phyloP scores from a whole-genome alignment of 1,140 invertebrate genomes.

The Adelges cooleyi region DNA sequence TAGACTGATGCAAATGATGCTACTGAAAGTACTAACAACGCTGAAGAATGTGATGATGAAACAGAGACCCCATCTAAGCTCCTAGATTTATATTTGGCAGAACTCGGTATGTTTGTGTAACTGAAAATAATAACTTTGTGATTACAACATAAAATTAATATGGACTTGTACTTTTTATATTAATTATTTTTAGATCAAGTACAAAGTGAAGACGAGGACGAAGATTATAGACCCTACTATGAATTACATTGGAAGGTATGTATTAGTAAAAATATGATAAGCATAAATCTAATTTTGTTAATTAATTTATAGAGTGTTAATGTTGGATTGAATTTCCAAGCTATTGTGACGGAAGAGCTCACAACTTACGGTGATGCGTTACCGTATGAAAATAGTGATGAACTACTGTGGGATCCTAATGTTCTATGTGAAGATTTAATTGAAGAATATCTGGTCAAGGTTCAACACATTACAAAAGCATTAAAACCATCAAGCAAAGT shows the following conservation, averaged over 20 bases:
- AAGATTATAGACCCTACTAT: constrained; percentile 45
- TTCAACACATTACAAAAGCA: constrained; percentile 49
- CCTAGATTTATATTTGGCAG: constrained; percentile 15
- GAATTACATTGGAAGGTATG: constrained; percentile 43
- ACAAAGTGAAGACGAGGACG: constrained; percentile 51
- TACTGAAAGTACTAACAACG: background rate
- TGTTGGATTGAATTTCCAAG: constrained; percentile 90
- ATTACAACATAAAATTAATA: too few relatives aligned
- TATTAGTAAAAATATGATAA: constrained; percentile 56
- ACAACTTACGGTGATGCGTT: constrained; percentile 72
- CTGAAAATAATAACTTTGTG: too few relatives aligned
- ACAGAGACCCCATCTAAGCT: background rate
- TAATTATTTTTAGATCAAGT: constrained; percentile 12
- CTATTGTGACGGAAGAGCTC: constrained; percentile 80
- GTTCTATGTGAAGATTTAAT: constrained; percentile 59
- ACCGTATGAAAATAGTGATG: constrained; percentile 94
- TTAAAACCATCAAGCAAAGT: constrained; percentile 42
- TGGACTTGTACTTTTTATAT: too few relatives aligned
- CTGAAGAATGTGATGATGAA: background rate
- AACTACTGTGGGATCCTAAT: constrained; percentile 82
- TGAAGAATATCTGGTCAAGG: constrained; percentile 68
- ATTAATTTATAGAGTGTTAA: constrained; percentile 72
- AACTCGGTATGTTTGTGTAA: background rate
- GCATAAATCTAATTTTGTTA: constrained; percentile 42
- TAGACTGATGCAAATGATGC: background rate